Evolutionary conservation across 37 sponge, comb jelly and placozoan genomes (phyloP).

Genomic region (Mnemiopsis leidyi): DNA sequence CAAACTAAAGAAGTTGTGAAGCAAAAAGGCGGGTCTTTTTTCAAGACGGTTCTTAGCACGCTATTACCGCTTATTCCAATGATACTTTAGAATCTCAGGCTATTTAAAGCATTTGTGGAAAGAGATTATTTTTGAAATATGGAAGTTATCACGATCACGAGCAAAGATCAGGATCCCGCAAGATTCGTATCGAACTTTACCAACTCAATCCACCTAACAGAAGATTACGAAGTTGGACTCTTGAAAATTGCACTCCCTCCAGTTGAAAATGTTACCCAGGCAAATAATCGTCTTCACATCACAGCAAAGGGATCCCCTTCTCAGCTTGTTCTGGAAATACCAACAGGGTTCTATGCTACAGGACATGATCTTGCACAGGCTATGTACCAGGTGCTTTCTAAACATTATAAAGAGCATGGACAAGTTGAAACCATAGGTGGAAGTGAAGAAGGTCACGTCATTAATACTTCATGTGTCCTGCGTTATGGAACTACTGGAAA

Average conservation of each 20-base stretch:
- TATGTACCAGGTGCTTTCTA: background rate
- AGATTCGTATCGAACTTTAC: constrained; percentile 34
- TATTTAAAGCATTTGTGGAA: too few species aligned
- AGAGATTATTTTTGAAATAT: too few species aligned
- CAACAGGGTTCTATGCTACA: background rate
- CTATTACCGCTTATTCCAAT: constrained; percentile 33
- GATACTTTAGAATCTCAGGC: too few species aligned
- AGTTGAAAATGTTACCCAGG: background rate
- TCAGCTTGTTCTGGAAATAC: background rate
- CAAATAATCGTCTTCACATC: background rate
- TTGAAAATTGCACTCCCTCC: background rate
- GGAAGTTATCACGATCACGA: constrained; percentile 21
- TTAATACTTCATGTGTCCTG: background rate
- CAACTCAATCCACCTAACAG: background rate
- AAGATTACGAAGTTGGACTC: constrained; percentile 1
- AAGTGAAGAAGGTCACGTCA: background rate
- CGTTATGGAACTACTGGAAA: background rate
- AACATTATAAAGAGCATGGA: background rate
- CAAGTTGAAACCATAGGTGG: background rate
- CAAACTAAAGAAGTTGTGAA: background rate
- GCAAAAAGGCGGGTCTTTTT: constrained; percentile 49
- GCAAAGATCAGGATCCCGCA: background rate
- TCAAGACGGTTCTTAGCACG: background rate
- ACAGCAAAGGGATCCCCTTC: background rate
- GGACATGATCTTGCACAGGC: constrained; percentile 14